Conservation (phyloP, 2,113 vertebrate genomes). For the Apus apus region DNA sequence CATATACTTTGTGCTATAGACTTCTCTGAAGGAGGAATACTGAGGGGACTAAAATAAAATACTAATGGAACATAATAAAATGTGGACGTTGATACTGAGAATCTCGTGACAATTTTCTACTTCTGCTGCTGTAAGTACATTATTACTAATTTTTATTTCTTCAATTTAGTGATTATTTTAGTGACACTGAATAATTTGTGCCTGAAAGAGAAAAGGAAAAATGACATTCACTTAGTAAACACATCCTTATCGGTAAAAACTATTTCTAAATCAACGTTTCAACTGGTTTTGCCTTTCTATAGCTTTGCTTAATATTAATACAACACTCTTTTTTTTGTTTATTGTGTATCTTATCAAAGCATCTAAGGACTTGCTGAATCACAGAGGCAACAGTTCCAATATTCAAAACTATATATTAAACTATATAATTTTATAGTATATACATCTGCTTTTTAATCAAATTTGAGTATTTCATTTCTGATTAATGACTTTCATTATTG, state of each 20-base stretch:
- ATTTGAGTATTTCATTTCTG: neutral
- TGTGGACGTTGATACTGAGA: neutral
- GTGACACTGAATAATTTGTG: neutral
- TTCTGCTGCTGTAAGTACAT: neutral
- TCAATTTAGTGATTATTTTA: neutral
- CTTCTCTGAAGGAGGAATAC: slow-evolving; percentile 10
- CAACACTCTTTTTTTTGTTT: neutral
- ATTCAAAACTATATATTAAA: neutral
- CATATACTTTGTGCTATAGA: slow-evolving; percentile 30
- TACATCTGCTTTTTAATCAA: neutral
- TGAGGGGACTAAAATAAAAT: neutral
- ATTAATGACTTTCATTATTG: neutral
- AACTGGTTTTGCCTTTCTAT: neutral
- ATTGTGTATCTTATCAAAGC: neutral
- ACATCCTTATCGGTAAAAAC: neutral
- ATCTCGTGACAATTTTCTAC: neutral
- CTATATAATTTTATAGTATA: neutral
- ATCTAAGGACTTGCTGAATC: neutral
- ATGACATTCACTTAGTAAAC: neutral
- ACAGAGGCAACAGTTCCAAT: neutral
- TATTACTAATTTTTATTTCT: slow-evolving; percentile 3
- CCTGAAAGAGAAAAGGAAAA: neutral
- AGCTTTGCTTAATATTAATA: neutral
- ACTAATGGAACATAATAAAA: slow-evolving; percentile 14
- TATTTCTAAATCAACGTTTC: neutral